Evolutionary conservation across 2,113 vertebrate species (phyloP).

Genomic region (Leucopsar rothschildi): DNA sequence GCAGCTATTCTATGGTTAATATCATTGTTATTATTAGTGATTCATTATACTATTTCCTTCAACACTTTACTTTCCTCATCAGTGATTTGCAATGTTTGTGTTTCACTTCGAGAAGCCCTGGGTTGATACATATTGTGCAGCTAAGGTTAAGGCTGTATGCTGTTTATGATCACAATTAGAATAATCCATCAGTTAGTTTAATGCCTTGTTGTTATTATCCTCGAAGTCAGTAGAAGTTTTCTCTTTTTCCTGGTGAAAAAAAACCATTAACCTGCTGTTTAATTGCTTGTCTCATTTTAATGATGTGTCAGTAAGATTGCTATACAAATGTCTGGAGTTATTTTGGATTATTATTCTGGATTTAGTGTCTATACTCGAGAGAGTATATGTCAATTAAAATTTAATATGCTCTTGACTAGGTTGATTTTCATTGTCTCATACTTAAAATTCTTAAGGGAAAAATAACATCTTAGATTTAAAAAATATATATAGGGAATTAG

Average conservation of each 20-base stretch:
- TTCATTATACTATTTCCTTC: not conserved
- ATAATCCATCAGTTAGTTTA: not conserved
- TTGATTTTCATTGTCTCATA: not conserved
- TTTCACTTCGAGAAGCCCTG: not conserved
- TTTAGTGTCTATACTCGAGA: not conserved
- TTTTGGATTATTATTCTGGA: not conserved
- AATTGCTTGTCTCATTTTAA: not conserved
- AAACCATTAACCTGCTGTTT: fast-evolving
- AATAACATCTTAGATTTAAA: not conserved
- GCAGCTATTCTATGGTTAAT: not conserved
- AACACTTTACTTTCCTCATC: not conserved
- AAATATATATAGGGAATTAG: not conserved
- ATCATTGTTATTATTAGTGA: not conserved
- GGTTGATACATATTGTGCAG: not conserved
- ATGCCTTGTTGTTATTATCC: not conserved
- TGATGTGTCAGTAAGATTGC: not conserved
- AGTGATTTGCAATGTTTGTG: not conserved
- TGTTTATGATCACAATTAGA: not conserved
- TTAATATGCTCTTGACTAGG: not conserved
- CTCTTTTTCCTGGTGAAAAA: not conserved
- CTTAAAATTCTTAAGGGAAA: not conserved
- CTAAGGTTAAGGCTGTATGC: not conserved
- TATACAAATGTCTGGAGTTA: not conserved
- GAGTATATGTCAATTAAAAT: not conserved
- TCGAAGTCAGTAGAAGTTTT: not conserved